Base-by-base conservation (phyloP, 2,113 vertebrate genomes). In the Numenius arquata region DNA sequence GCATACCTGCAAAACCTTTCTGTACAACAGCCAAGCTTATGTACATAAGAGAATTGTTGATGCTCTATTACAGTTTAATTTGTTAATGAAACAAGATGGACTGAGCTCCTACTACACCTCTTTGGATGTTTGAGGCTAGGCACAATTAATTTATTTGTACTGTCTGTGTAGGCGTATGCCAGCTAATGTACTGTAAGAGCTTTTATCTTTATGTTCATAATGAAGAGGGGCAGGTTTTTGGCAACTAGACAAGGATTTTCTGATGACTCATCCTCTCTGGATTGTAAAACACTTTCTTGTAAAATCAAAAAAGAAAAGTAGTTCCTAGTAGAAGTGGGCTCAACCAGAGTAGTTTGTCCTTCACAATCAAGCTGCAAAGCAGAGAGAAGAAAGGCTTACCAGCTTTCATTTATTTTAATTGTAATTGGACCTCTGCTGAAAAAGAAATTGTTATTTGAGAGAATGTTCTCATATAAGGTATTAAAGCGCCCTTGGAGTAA, bases 61-160 rank as follows among this genome's bases (percentile, higher is more conserved):
- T 61, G 96, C 95, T 98, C 95, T 96, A 91, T 97, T 98, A 96
- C 70, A 90, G 71, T 97, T 98, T 98, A 98, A 98, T 98, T 98
- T 98, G 97, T 98, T 98, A 98, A 98, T 98, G 97, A 98, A 98
- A 97, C 96, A 97, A 97, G 97, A 97, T 92, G 85, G 94, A 97
- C 97, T 88, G 38, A 96, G 95, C 97, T 96, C 74, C 96, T 97
- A 59, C 95, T 97, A 88, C 96, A 97, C 97, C 95, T 98, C 97
- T 98, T 67, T 76, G 97, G 92, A 96, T 98, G 93, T 97, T 98
- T 96, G 97, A 97, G 96, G 97, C 96, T 96, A 97, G 93, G 98
- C 97, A 97, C 98, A 98, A 98, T 98, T 98, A 98, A 98, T 98
- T 98, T 98, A 97, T 98, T 98, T 98, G 97, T 97, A 96, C 97